Conservation (phyloP, 1,140 invertebrate genomes). For the Zophobas morio region DNA sequence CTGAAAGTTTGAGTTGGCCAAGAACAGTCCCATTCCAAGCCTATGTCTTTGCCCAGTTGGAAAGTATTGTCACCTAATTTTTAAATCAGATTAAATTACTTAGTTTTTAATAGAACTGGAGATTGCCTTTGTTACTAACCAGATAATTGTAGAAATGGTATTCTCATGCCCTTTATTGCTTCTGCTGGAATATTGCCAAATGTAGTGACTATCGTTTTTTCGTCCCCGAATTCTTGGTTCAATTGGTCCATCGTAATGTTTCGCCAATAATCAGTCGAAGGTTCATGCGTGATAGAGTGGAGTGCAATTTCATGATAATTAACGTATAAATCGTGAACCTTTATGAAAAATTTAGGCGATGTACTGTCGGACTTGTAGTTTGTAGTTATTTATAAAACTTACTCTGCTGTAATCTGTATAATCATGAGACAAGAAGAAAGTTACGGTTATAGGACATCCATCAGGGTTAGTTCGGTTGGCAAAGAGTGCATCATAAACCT, state of each 20-base stretch:
- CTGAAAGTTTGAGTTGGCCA: constrained; percentile 73
- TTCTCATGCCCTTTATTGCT: constrained; percentile 73
- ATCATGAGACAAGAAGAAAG: constrained; percentile 79
- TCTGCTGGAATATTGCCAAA: constrained; percentile 73
- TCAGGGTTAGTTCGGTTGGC: constrained; percentile 75
- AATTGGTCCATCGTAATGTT: constrained; percentile 67
- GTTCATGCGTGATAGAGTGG: constrained; percentile 73
- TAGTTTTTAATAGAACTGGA: background rate
- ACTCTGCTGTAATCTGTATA: constrained; percentile 77
- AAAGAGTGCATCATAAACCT: constrained; percentile 75
- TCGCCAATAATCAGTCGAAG: constrained; percentile 70
- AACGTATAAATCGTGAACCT: constrained; percentile 75
- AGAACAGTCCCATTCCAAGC: constrained; percentile 75
- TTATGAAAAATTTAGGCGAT: constrained; percentile 8
- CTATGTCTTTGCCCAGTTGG: constrained; percentile 68
- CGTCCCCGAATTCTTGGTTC: constrained; percentile 73
- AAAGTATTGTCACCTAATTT: constrained; percentile 68
- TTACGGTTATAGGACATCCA: constrained; percentile 74
- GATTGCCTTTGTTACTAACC: constrained; percentile 64
- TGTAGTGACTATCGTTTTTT: constrained; percentile 69
- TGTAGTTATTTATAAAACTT: constrained; percentile 17
- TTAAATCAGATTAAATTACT: background rate
- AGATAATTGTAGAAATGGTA: constrained; percentile 78
- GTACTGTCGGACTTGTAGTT: no score
- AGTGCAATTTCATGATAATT: constrained; percentile 80